Conservation (phyloP, 2,113 vertebrate genomes). For the Rhinichthys klamathensis region DNA sequence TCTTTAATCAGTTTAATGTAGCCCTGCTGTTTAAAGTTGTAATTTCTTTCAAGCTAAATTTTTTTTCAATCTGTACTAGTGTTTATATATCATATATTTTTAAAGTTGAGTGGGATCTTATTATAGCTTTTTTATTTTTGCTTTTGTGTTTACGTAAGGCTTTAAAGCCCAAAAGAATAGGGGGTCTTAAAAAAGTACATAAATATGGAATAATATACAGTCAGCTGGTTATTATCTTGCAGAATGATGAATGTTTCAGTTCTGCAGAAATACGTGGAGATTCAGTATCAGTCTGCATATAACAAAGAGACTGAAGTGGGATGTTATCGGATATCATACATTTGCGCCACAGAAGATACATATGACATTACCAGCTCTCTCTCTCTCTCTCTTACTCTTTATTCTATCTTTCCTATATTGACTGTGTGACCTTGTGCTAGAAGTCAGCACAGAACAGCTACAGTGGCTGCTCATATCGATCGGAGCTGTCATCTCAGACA, state of each 20-base stretch:
- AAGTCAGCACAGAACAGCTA: background rate
- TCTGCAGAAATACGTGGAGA: conserved; percentile 1
- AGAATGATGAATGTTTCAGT: background rate
- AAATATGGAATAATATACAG: background rate
- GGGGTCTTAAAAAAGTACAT: background rate
- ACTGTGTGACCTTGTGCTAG: conserved; percentile 40
- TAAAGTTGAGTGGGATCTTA: background rate
- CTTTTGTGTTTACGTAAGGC: background rate
- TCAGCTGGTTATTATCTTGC: background rate
- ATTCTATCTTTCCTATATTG: conserved; percentile 13
- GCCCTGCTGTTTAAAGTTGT: too few species aligned
- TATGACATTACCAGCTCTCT: background rate
- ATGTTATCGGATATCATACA: conserved; percentile 12
- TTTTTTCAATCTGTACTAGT: background rate
- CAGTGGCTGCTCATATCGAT: conserved; percentile 35
- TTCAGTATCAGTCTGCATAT: background rate
- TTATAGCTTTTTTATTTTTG: background rate
- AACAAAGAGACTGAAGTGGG: background rate
- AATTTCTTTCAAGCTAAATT: too few species aligned
- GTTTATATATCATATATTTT: background rate
- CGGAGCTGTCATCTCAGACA: conserved; percentile 25
- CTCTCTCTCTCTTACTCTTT: conserved; percentile 9
- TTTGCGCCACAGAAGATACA: background rate
- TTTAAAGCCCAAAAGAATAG: background rate
- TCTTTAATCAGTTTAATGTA: too few species aligned